Percentiles rank a stretch among this genome's conserved stretches.
These are phyloP conservation scores for Zalophus californianus DNA, from an alignment of 2,797 vertebrate genomes.

Conservation along the genomic window DNA sequence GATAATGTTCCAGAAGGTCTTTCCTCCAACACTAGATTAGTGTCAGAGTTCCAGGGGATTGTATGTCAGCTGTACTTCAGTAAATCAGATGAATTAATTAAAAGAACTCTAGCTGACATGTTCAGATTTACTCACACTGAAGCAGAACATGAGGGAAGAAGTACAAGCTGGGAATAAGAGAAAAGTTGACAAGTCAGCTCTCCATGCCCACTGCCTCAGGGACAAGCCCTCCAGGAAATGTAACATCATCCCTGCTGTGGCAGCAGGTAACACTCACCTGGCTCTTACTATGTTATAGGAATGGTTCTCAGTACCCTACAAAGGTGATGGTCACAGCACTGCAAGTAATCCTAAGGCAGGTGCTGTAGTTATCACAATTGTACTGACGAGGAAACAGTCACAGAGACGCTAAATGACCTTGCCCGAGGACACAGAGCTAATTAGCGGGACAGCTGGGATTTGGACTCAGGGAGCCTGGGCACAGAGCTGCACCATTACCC, in stretches of 20 bases:
- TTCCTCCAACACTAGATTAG: background rate
- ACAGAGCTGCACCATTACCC: background rate
- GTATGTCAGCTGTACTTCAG: background rate
- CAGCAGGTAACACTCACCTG: background rate
- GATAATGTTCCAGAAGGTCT: background rate
- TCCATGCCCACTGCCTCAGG: background rate
- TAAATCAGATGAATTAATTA: background rate
- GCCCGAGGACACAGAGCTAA: background rate
- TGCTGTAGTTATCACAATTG: background rate
- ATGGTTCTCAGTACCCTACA: background rate
- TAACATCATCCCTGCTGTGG: background rate
- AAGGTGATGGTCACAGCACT: background rate
- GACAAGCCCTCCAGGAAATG: background rate
- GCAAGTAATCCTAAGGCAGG: background rate
- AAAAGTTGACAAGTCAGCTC: background rate
- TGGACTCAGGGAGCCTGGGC: background rate
- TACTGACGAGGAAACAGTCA: background rate
- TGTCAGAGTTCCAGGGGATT: background rate
- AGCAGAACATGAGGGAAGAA: background rate
- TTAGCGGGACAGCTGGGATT: background rate
- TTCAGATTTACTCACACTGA: background rate
- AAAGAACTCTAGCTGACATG: background rate
- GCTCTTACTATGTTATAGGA: background rate
- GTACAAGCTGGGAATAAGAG: background rate
- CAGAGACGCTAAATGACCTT: background rate